Evolutionary conservation across 2,888 invertebrate genomes (phyloP), one percentile per base, ranked within the genome.

Genomic region (Pyrrhosoma nymphula): DNA sequence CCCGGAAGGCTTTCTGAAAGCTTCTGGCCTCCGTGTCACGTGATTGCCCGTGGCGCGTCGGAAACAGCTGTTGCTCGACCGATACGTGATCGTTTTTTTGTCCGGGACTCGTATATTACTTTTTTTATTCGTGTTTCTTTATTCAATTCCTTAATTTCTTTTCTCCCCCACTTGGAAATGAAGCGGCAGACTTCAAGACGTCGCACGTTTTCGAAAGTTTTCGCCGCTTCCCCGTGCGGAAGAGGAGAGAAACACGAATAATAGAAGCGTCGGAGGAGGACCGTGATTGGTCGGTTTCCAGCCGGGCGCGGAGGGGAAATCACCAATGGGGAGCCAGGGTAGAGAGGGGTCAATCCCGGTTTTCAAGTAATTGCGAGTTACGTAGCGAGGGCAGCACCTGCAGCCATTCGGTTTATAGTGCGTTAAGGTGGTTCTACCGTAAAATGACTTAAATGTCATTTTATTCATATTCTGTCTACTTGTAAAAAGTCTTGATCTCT

Each of bases 11-110:
- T 69, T 82, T 10, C n/a, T 3, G 82, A 82, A 82, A 82, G 35
- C 16, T 16, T 47, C 47, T 26, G 69, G n/a, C 69, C 26, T 26
- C n/a, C 69, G 69, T 12, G 69, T 69, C 30, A 35, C 16, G 82
- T 82, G 82, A 82, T 10, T 16, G 30, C 30, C 35, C 69, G 69
- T 3, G 82, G 82, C 82, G 35, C 1, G 82, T 30, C 30, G 30
- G 82, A n/a, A 82, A 30, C 82, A 82, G 82, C 82, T 82, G 82
- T 82, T 82, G 16, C 82, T 82, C 82, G 30, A 14, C 82, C 26
- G 35, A 35, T 82, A 1, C 18, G 35, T 35, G 35, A 60, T 20
- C 18, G 16, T 4, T 60, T 20, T 20, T 20, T 20, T 20, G 60
- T 16, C 60, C 12, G 60, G 6, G 1, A 60, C 20, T 60, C 12